Evolutionary conservation across 2,797 vertebrate species (phyloP).

Genomic region (Epinephelus coioides): DNA sequence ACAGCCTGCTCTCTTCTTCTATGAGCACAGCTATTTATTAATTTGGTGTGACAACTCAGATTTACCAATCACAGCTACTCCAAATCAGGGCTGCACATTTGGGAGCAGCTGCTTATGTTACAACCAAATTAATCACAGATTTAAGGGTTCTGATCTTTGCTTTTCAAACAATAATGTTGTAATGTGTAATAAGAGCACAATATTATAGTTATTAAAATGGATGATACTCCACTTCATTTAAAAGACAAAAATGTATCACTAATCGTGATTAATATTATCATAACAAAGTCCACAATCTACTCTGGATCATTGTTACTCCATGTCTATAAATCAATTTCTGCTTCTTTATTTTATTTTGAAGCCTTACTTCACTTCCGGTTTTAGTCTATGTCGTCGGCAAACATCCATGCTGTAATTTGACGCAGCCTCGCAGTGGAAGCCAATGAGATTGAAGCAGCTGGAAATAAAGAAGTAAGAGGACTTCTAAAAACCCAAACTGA

Average conservation of each 20-base stretch:
- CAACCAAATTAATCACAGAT: background rate
- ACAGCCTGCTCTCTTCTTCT: background rate
- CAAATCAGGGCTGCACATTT: background rate
- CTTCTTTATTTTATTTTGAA: conserved; percentile 36
- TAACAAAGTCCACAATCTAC: background rate
- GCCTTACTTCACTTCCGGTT: background rate
- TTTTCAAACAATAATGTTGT: background rate
- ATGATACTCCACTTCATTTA: background rate
- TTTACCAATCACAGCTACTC: background rate
- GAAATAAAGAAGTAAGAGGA: conserved; percentile 5
- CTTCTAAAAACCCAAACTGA: background rate
- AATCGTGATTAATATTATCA: background rate
- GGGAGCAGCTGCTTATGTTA: background rate
- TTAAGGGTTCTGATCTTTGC: background rate
- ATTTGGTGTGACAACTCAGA: background rate
- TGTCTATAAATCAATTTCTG: background rate
- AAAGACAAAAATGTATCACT: background rate
- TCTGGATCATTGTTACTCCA: no score
- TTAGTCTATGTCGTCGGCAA: rapidly evolving
- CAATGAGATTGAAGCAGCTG: conserved; percentile 46
- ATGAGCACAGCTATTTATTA: background rate
- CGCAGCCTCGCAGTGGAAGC: background rate
- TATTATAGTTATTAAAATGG: background rate
- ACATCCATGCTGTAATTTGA: background rate
- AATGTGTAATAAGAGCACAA: background rate